Percentiles rank a stretch among this genome's conserved stretches.
Evolutionary conservation across 2,113 vertebrate species (phyloP).

Genomic region (Esox niger): DNA sequence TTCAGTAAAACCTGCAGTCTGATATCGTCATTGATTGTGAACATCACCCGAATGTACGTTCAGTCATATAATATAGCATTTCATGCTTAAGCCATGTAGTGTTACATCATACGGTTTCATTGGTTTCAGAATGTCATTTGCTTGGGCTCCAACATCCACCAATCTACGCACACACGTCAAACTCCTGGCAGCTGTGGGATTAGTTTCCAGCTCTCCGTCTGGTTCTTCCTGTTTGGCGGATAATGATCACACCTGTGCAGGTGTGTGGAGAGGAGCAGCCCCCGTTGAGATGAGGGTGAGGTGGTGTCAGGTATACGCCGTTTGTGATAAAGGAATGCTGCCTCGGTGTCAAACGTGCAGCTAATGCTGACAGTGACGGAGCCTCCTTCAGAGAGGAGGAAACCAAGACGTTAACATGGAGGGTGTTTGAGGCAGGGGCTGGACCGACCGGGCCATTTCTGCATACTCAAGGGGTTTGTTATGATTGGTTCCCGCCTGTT

Average conservation of each 20-base stretch:
- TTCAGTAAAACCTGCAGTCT: background rate
- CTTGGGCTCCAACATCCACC: background rate
- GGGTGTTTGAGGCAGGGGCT: background rate
- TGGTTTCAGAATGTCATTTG: background rate
- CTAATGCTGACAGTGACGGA: background rate
- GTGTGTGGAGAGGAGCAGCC: slow-evolving; percentile 58
- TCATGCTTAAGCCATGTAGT: background rate
- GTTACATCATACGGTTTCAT: background rate
- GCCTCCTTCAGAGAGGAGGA: background rate
- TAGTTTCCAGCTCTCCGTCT: slow-evolving; percentile 69
- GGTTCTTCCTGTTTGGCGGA: slow-evolving; percentile 70
- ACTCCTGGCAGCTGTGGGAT: slow-evolving; percentile 67
- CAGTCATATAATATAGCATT: background rate
- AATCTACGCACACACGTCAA: slow-evolving; percentile 18
- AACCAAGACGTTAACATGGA: background rate
- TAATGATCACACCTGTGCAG: slow-evolving; percentile 74
- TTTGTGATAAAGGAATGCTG: slow-evolving; percentile 13
- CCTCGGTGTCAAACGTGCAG: background rate
- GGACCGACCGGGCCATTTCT: background rate
- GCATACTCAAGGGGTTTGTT: slow-evolving; percentile 8
- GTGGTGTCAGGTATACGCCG: slow-evolving; percentile 38
- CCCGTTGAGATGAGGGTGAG: slow-evolving; percentile 40
- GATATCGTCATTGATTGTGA: no score
- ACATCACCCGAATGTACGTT: background rate
- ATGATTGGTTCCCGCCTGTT: slow-evolving; percentile 40